Evolutionary conservation across 1,140 invertebrate species (phyloP), one percentile per base, ranked within the genome.

Genomic region (Scaptomyza pallida): DNA sequence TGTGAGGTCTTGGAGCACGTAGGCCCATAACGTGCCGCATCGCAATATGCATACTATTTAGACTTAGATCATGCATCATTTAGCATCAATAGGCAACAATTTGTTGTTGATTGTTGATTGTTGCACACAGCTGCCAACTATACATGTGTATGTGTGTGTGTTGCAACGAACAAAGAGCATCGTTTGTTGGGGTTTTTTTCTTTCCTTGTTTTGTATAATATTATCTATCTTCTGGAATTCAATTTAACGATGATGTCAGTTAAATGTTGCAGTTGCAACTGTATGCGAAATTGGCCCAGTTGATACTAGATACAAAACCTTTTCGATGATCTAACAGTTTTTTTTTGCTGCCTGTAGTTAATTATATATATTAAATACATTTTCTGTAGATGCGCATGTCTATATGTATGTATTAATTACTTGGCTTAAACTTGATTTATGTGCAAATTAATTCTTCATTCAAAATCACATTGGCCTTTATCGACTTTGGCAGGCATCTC

Each of bases 61-160:
- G 16, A 43, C 59, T 50, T 63, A 33, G 60, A 56, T 70, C 67
- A 70, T 70, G 67, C 51, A 43, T 64, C 67, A 56, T 70, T 63
- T 63, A 56, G 51, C 54, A 30, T 23, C 60, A 55, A 55, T 55
- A 55, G 52, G 33, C 43, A 44, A 41, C 57, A 68, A 52, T 61
- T 68, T 37, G 23, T 55, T 37, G 33, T 35, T 35, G 33, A 3
- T 35, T 35, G 33, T 35, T 35, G 33, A 3, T 35, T 33, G 30
- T 33, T 40, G 51, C 16, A 8, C 43, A 30, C 50, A 12, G 48
- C 23, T 56, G 64, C 65, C 65, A 47, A 13, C 30, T 13, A n/a
- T n/a, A n/a, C n/a, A n/a, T n/a, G n/a, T n/a, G n/a, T n/a, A n/a
- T n/a, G n/a, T n/a, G n/a, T n/a, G n/a, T n/a, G 33, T 9, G 44